Evolutionary conservation across 2,797 vertebrate species (phyloP).

Genomic region (Enteromius unitaeniatus): DNA sequence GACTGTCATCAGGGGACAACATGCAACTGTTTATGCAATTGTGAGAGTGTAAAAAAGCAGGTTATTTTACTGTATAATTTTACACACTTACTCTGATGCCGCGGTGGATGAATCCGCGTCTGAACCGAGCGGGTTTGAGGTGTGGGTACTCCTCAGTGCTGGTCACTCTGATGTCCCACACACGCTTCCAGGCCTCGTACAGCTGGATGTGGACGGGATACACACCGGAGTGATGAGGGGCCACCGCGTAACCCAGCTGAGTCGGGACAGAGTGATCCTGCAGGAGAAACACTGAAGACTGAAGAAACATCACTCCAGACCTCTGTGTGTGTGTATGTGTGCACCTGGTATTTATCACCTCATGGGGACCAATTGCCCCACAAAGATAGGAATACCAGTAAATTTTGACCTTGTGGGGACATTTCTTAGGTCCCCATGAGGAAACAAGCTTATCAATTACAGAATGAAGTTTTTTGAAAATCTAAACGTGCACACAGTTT

Average conservation of each 20-base stretch:
- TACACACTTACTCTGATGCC: slow-evolving; percentile 88
- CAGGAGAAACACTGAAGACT: neutral
- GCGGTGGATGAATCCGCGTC: slow-evolving; percentile 93
- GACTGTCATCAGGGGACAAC: neutral
- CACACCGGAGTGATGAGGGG: slow-evolving; percentile 95
- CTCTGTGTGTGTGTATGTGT: neutral
- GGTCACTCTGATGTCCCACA: slow-evolving; percentile 95
- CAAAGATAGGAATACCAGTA: too few relatives aligned
- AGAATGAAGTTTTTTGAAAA: too few relatives aligned
- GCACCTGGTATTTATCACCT: too few relatives aligned
- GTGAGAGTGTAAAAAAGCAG: neutral
- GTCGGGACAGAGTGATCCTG: slow-evolving; percentile 96
- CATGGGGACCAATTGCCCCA: too few relatives aligned
- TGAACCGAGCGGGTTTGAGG: slow-evolving; percentile 94
- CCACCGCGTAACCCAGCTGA: slow-evolving; percentile 97
- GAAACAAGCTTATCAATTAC: too few relatives aligned
- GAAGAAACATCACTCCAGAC: neutral
- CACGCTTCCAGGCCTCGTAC: slow-evolving; percentile 96
- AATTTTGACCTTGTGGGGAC: too few relatives aligned
- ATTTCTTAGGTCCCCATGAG: too few relatives aligned
- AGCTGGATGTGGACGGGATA: slow-evolving; percentile 95
- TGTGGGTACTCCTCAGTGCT: slow-evolving; percentile 98
- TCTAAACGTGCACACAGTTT: too few relatives aligned
- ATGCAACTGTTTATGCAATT: neutral
- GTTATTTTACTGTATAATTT: neutral